These are phyloP conservation scores for Asteroscopus sphinx DNA, from an alignment of 2,888 invertebrate species.

Conservation along the genomic window DNA sequence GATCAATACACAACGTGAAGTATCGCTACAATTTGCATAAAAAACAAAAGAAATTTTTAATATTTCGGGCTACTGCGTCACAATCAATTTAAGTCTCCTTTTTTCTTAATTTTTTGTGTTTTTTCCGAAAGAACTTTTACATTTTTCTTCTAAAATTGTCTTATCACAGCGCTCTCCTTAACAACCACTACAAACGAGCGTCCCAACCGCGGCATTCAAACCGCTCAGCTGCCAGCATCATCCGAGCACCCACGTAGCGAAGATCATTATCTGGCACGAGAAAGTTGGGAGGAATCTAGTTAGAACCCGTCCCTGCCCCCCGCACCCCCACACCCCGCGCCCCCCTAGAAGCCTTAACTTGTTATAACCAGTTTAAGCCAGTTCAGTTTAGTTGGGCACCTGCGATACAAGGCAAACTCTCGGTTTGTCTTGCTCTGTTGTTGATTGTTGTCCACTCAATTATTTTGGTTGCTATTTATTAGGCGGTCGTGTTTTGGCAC, in stretches of 20 bases:
- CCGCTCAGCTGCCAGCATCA: slow-evolving; percentile 52
- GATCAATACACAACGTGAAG: too few species aligned
- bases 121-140: too few species aligned
- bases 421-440: slow-evolving; percentile 71
- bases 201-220: slow-evolving; percentile 59
- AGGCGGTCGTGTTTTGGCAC: background rate
- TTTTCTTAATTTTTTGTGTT: too few species aligned
- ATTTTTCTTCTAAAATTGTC: too few species aligned
- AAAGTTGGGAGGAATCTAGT: slow-evolving; percentile 88
- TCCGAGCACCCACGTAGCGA: slow-evolving; percentile 83
- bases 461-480: slow-evolving; percentile 36
- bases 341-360: slow-evolving; percentile 78
- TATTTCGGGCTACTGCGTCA: too few species aligned
- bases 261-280: slow-evolving; percentile 88
- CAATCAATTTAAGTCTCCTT: too few species aligned
- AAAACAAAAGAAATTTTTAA: too few species aligned
- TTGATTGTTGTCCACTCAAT: slow-evolving; percentile 54
- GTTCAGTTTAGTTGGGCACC: slow-evolving; percentile 84
- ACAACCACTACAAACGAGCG: slow-evolving; percentile 29
- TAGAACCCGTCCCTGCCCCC: slow-evolving; percentile 71
- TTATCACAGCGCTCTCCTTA: background rate
- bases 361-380: slow-evolving; percentile 88
- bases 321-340: slow-evolving; percentile 51
- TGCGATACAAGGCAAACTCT: slow-evolving; percentile 83
- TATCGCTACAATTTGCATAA: too few species aligned